Conservation (phyloP, 2,888 invertebrate genomes). For the Synergus itoensis region DNA sequence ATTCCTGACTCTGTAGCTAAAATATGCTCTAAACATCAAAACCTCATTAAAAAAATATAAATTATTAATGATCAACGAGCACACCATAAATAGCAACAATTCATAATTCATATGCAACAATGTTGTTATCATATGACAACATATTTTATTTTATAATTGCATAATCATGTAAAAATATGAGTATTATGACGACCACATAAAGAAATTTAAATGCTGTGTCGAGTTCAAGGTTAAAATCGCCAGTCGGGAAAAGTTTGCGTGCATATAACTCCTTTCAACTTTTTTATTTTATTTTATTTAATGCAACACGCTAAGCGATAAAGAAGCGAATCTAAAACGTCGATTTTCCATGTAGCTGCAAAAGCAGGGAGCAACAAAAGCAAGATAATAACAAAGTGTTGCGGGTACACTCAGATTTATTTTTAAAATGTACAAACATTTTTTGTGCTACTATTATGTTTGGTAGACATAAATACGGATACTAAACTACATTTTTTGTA, state of each 20-base stretch:
- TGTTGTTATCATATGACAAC: background rate
- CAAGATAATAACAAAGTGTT: conserved; percentile 47
- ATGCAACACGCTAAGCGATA: conserved; percentile 61
- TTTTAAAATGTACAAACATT: conserved; percentile 43
- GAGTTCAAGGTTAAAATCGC: conserved; percentile 49
- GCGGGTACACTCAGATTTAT: conserved; percentile 57
- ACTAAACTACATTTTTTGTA: background rate
- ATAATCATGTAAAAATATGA: background rate
- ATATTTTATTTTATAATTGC: background rate
- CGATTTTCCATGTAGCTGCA: conserved; percentile 47
- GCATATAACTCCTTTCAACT: conserved; percentile 48
- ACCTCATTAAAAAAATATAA: background rate
- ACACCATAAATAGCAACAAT: background rate
- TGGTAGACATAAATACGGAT: conserved; percentile 32
- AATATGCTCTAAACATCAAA: background rate
- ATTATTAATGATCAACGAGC: background rate
- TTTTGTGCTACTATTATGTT: conserved; percentile 17
- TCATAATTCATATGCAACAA: background rate
- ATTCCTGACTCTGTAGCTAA: background rate
- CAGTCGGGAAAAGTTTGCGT: conserved; percentile 49
- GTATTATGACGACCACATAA: background rate
- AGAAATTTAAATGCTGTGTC: conserved; percentile 35
- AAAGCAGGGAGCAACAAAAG: conserved; percentile 52
- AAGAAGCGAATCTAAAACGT: conserved; percentile 49
- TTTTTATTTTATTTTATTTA: conserved; percentile 53